Conservation (phyloP, 2,888 invertebrate genomes). For the Scaptomyza polygonia region DNA sequence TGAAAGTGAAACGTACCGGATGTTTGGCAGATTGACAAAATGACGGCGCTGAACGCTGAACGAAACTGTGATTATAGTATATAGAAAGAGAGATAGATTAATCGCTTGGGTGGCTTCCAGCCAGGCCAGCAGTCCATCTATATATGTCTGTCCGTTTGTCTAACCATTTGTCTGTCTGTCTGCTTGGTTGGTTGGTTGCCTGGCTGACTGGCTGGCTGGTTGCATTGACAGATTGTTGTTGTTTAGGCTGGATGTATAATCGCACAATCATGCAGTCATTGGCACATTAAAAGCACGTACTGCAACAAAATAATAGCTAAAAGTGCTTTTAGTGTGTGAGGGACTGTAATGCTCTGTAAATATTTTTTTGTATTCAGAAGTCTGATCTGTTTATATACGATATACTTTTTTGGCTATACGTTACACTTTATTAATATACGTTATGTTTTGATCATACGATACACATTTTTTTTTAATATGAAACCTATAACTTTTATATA, state of each 20-base stretch:
- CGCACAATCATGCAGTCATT: slow-evolving; percentile 78
- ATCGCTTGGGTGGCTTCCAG: slow-evolving; percentile 67
- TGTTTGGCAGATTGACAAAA: slow-evolving; percentile 76
- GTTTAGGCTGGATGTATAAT: slow-evolving; percentile 69
- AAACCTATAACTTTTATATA: no score
- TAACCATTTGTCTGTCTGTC: slow-evolving; percentile 8
- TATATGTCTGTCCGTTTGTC: slow-evolving; percentile 6
- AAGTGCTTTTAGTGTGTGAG: background rate
- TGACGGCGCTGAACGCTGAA: slow-evolving; percentile 42
- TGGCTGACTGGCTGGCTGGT: slow-evolving; percentile 70
- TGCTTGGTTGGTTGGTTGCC: slow-evolving; percentile 15
- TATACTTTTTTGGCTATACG: background rate
- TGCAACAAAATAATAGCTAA: slow-evolving; percentile 11
- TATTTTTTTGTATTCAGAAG: background rate
- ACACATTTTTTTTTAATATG: no score
- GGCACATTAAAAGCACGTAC: slow-evolving; percentile 72
- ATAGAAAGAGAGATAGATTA: slow-evolving; percentile 50
- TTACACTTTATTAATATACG: background rate
- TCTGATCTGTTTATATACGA: background rate
- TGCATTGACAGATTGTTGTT: slow-evolving; percentile 78
- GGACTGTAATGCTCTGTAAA: background rate
- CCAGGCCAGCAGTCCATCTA: slow-evolving; percentile 36
- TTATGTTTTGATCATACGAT: background rate
- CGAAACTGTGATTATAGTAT: slow-evolving; percentile 54
- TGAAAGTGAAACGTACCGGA: slow-evolving; percentile 79